Evolutionary conservation across 2,888 invertebrate species (phyloP).

Genomic region (Rhabditoides inermis): DNA sequence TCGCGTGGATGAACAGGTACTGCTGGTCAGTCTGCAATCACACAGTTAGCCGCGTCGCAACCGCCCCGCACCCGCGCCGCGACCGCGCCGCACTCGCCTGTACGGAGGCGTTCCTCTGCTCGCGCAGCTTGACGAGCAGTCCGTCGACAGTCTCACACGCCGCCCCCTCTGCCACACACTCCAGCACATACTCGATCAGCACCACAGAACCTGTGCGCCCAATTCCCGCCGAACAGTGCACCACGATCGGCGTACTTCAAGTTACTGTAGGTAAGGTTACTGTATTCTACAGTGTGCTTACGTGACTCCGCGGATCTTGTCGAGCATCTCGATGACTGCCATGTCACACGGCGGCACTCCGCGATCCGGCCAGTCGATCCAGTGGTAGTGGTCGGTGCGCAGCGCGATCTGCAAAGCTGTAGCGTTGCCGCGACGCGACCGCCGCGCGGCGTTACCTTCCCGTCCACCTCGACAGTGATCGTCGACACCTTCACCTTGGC

Average conservation of each 20-base stretch:
- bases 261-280: too few species aligned
- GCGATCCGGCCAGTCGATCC: constrained; percentile 30
- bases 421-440: too few species aligned
- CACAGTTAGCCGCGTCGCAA: too few species aligned
- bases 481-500: constrained; percentile 11
- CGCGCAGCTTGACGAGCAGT: constrained; percentile 21
- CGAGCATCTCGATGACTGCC: constrained; percentile 18
- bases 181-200: constrained; percentile 26
- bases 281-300: too few species aligned
- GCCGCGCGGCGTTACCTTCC: not conserved
- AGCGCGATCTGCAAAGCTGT: too few species aligned
- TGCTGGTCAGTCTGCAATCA: too few species aligned
- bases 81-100: too few species aligned
- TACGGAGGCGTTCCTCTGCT: constrained; percentile 24
- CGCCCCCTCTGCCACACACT: constrained; percentile 13
- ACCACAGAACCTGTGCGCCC: constrained; percentile 27
- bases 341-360: constrained; percentile 21
- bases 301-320: constrained; percentile 9
- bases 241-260: constrained; percentile 19
- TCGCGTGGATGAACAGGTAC: too few species aligned
- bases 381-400: constrained; percentile 20
- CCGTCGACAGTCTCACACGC: constrained; percentile 15
- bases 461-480: constrained; percentile 11
- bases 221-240: constrained; percentile 31
- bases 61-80: too few species aligned